Conservation (phyloP, 2,888 invertebrate species). For the Rosalia funebris region DNA sequence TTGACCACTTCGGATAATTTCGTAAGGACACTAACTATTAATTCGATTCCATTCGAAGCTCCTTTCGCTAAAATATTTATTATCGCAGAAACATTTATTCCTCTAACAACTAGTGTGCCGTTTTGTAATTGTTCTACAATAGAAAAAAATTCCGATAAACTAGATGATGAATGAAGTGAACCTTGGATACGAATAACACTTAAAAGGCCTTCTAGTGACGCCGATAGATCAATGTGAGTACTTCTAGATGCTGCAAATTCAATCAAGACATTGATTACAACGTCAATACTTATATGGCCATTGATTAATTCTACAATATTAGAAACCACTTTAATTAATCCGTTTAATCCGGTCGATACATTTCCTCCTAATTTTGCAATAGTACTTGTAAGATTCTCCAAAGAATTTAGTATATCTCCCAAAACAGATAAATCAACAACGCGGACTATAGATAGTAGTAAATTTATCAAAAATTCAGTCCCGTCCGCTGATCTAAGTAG, state of each 20-base stretch:
- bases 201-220: constrained; percentile 25
- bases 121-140: constrained; percentile 28
- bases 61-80: constrained; percentile 24
- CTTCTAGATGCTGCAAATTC: constrained; percentile 24
- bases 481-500: constrained; percentile 36
- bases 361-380: constrained; percentile 39
- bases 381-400: constrained; percentile 25
- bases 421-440: constrained; percentile 35
- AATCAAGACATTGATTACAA: constrained; percentile 28
- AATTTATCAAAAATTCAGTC: constrained; percentile 35
- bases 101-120: constrained; percentile 25
- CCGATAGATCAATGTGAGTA: constrained; percentile 15
- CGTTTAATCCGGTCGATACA: constrained; percentile 34
- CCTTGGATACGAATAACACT: constrained; percentile 23
- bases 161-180: neutral
- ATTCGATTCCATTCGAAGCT: constrained; percentile 7
- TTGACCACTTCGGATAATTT: constrained; percentile 21
- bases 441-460: constrained; percentile 33
- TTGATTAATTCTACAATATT: constrained; percentile 24
- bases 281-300: constrained; percentile 28
- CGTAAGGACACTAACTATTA: constrained; percentile 34
- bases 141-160: constrained; percentile 23
- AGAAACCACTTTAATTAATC: constrained; percentile 33
- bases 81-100: constrained; percentile 33
- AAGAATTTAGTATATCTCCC: constrained; percentile 26